Evolutionary conservation across 2,797 vertebrate species (phyloP).

Genomic region (Numenius phaeopus): DNA sequence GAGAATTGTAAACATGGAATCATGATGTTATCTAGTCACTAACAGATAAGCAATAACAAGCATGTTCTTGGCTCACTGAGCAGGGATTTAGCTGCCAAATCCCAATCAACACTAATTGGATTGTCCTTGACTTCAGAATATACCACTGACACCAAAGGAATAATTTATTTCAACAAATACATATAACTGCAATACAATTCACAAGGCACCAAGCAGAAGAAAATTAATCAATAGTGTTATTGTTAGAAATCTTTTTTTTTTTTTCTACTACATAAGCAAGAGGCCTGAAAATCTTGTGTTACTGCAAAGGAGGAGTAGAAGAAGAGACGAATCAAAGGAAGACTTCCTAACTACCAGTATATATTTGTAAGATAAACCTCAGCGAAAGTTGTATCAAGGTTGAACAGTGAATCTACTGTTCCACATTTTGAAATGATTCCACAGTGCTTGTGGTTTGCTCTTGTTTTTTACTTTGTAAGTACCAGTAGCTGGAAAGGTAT

Average conservation of each 20-base stretch:
- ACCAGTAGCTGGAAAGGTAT: background rate
- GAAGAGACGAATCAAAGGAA: background rate
- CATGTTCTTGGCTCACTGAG: conserved; percentile 32
- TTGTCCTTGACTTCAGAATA: conserved; percentile 40
- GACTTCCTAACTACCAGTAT: background rate
- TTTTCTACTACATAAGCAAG: background rate
- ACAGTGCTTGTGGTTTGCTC: background rate
- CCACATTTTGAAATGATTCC: background rate
- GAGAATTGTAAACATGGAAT: background rate
- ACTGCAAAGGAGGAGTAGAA: background rate
- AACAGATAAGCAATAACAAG: conserved; percentile 41
- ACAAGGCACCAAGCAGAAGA: background rate
- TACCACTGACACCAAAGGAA: background rate
- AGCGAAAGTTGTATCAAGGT: too few species aligned
- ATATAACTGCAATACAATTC: background rate
- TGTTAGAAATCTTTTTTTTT: background rate
- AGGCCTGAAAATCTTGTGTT: background rate
- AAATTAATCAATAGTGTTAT: background rate
- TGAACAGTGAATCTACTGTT: background rate
- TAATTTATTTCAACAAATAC: conserved; percentile 7
- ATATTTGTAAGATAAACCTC: too few species aligned
- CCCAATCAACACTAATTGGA: conserved; percentile 50
- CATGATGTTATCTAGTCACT: background rate
- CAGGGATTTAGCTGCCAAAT: conserved; percentile 58
- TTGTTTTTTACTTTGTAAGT: background rate